These are phyloP conservation scores for Lasius fuliginosus DNA, from an alignment of 2,888 invertebrate genomes.

Conservation along the genomic window DNA sequence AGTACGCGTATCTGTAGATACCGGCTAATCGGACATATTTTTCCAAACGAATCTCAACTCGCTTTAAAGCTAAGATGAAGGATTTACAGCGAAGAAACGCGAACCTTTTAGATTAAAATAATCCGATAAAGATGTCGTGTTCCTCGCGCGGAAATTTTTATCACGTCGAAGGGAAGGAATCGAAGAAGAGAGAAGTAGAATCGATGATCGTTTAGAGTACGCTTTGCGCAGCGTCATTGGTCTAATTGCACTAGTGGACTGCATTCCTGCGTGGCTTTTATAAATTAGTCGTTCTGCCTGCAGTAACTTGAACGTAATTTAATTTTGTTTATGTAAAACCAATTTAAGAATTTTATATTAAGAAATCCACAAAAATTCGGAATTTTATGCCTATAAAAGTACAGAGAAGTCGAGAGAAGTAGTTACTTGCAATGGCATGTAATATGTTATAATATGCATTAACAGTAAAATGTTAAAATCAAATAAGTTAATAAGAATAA, in stretches of 20 bases:
- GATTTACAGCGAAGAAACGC: constrained; percentile 14
- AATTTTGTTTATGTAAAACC: background rate
- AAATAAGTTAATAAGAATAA: background rate
- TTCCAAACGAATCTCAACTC: constrained; percentile 25
- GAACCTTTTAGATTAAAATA: constrained; percentile 3
- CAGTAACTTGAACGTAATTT: background rate
- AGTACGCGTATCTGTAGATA: background rate
- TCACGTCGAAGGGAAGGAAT: background rate
- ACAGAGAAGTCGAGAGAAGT: background rate
- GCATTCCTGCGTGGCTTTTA: background rate
- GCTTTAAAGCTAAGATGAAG: constrained; percentile 19
- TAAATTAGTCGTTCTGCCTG: background rate
- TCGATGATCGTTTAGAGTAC: constrained; percentile 19
- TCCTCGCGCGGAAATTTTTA: constrained; percentile 1
- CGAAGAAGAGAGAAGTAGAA: background rate
- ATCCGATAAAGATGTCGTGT: constrained; percentile 21
- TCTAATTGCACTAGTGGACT: background rate
- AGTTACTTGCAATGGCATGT: background rate
- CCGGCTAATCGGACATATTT: background rate
- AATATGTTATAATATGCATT: background rate
- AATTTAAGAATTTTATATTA: background rate
- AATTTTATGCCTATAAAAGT: background rate
- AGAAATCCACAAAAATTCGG: background rate
- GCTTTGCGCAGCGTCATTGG: background rate
- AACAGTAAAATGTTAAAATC: background rate